Evolutionary conservation across 2,888 invertebrate genomes (phyloP).

Genomic region (Auanema freiburgensis): DNA sequence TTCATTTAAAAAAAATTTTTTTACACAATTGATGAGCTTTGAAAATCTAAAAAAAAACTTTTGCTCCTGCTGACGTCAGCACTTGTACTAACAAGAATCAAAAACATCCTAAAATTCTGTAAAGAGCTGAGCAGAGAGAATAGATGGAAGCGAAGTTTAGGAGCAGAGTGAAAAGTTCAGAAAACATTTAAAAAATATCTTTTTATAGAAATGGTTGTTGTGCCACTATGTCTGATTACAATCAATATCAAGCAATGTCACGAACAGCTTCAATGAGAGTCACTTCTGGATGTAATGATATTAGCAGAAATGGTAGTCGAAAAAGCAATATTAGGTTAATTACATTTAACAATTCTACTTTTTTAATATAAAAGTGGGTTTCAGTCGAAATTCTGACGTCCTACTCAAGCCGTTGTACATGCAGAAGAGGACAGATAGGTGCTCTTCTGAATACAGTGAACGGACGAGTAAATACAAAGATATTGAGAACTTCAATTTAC

Average conservation of each 20-base stretch:
- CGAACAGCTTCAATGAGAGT: constrained; percentile 50
- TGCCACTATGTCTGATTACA: constrained; percentile 42
- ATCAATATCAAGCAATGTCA: constrained; percentile 45
- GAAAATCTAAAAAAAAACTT: too few relatives aligned
- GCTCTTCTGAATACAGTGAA: constrained; percentile 47
- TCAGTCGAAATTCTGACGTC: constrained; percentile 44
- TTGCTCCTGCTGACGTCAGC: too few relatives aligned
- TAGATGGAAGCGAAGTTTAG: too few relatives aligned
- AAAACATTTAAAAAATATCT: neutral
- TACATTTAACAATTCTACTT: neutral
- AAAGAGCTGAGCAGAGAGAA: too few relatives aligned
- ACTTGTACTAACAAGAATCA: too few relatives aligned
- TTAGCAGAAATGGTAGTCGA: constrained; percentile 30
- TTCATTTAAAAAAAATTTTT: neutral
- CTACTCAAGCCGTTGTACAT: constrained; percentile 43
- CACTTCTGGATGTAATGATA: constrained; percentile 30
- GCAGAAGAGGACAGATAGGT: constrained; percentile 34
- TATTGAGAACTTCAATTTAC: constrained; percentile 8
- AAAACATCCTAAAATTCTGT: too few relatives aligned
- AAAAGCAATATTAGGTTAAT: constrained; percentile 39
- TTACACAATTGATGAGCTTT: too few relatives aligned
- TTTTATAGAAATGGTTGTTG: constrained; percentile 47
- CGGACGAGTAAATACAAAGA: constrained; percentile 30
- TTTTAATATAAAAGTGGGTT: constrained; percentile 9
- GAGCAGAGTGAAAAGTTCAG: neutral